Percentiles rank a stretch among this genome's conserved stretches.
Conservation (phyloP, 2,888 invertebrate species). For the Eilema depressum region DNA sequence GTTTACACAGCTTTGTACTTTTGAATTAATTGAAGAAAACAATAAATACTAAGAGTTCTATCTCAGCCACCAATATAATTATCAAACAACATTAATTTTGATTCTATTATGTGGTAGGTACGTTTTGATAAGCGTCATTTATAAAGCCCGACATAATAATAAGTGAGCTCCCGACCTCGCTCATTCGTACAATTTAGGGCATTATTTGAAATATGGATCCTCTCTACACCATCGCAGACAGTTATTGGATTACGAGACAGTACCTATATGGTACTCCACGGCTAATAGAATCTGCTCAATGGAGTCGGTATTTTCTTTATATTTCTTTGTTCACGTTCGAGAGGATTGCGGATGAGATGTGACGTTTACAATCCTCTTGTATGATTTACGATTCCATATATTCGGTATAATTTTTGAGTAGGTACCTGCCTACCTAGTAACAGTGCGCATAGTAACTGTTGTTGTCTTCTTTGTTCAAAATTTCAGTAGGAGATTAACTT, state of each 20-base stretch:
- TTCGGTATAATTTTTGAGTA: background rate
- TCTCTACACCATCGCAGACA: conserved; percentile 47
- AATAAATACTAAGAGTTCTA: conserved; percentile 10
- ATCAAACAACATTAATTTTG: conserved; percentile 43
- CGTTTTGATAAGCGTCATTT: conserved; percentile 41
- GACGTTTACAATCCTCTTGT: conserved; percentile 20
- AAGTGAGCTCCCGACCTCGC: conserved; percentile 19
- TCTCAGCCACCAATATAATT: conserved; percentile 23
- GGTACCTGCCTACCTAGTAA: no score
- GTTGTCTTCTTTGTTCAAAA: background rate
- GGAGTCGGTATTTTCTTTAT: conserved; percentile 36
- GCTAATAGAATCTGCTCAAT: conserved; percentile 49
- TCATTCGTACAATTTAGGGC: conserved; percentile 32
- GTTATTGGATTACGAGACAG: conserved; percentile 55
- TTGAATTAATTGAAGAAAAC: conserved; percentile 6
- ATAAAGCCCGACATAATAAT: conserved; percentile 38
- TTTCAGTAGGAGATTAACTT: background rate
- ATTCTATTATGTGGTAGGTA: conserved; percentile 37
- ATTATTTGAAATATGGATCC: conserved; percentile 50
- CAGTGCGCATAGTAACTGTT: background rate
- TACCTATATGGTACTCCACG: conserved; percentile 41
- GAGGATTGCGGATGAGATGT: conserved; percentile 24
- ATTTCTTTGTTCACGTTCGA: conserved; percentile 22
- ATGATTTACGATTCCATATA: conserved; percentile 4
- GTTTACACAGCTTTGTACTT: conserved; percentile 3